Evolutionary conservation across 1,140 invertebrate genomes (phyloP).

Genomic region (Odontomachus brunneus): DNA sequence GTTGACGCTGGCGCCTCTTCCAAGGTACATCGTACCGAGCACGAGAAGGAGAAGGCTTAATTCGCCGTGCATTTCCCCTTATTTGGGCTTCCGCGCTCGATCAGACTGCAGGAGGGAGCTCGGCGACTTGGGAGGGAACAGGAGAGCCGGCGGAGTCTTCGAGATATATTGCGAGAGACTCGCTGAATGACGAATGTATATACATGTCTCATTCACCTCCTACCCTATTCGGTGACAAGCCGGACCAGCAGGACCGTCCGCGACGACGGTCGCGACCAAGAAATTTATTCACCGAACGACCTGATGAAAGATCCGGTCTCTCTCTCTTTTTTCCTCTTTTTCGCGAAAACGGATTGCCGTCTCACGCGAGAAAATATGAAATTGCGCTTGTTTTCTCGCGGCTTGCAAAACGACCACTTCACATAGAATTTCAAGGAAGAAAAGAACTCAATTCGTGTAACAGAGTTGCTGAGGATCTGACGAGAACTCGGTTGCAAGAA

Average conservation of each 20-base stretch:
- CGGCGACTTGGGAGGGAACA: conserved; percentile 61
- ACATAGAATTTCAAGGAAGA: too few relatives aligned
- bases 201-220: conserved; percentile 75
- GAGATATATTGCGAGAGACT: conserved; percentile 73
- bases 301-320: conserved; percentile 10
- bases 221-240: conserved; percentile 78
- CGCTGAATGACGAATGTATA: conserved; percentile 76
- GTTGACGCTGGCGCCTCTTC: conserved; percentile 67
- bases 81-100: conserved; percentile 82
- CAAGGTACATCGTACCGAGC: conserved; percentile 19
- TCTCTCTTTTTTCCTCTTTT: neutral
- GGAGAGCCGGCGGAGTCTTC: conserved; percentile 77
- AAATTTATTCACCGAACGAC: conserved; percentile 48
- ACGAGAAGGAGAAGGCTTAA: conserved; percentile 71
- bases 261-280: neutral
- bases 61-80: conserved; percentile 81
- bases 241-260: conserved; percentile 23
- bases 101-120: conserved; percentile 63
- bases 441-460: too few relatives aligned
- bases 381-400: neutral
- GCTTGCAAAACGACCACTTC: too few relatives aligned
- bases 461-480: too few relatives aligned
- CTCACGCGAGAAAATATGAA: neutral
- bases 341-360: too few relatives aligned
- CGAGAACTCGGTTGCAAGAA: too few relatives aligned